Evolutionary conservation across 2,113 vertebrate genomes (phyloP), one percentile per base, ranked within the genome.

Genomic region (Hipposideros armiger): DNA sequence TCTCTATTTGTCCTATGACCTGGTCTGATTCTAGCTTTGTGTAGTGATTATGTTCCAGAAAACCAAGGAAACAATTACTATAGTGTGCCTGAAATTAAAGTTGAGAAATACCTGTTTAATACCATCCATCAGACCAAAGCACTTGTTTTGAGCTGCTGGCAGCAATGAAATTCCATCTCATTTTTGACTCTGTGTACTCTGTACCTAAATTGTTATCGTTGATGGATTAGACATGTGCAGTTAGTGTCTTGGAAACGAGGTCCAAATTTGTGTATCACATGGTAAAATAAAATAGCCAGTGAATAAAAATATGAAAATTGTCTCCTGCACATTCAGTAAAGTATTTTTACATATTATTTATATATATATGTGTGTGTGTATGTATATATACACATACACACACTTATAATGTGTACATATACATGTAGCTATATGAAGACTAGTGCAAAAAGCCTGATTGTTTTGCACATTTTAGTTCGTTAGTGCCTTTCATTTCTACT

Each of bases 131-230:
- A 92, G 54, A 62, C 45, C 60, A 50, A 62, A 54, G 32, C 52
- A 32, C 72, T 90, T 95, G 36, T 87, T 96, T 94, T 87, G 56
- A 94, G 32, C 77, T 94, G 47, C 82, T 72, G 50, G 20, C 64
- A 73, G 13, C 32, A 85, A n/a, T 95, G 54, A 69, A 50, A 85
- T 87, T 74, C 28, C 4, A 15, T 96, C 30, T 91, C 92, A 58
- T 88, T 84, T 83, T 78, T 94, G 36, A 73, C 32, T 81, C 20
- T 76, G 14, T 76, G 24, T 1, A 40, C 5, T 81, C 45, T 24
- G 11, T 62, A 13, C 56, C 40, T 26, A 85, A 90, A 67, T 95
- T 78, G 50, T 78, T 89, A 58, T 47, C 74, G 40, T 56, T 84
- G 58, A 10, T 80, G 66, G 30, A 36, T 76, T 92, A 92, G 58